Percentiles rank a stretch among this genome's conserved stretches.
Evolutionary conservation across 2,888 invertebrate genomes (phyloP).

Genomic region (Mythimna loreyi): DNA sequence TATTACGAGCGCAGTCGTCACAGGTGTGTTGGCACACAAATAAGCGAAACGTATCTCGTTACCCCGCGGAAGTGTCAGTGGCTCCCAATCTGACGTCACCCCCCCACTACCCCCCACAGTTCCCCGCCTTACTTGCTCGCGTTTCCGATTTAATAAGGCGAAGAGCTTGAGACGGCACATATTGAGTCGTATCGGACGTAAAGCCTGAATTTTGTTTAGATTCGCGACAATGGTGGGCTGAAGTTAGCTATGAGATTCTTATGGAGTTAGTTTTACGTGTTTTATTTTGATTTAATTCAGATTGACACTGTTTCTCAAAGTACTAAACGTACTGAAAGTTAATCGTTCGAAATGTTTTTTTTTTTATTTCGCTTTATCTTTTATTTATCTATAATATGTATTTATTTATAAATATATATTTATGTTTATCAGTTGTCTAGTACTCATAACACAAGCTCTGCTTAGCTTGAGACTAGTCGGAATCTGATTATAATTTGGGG

Average conservation of each 20-base stretch:
- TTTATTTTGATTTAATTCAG: slow-evolving; percentile 1
- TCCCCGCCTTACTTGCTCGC: slow-evolving; percentile 55
- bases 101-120: slow-evolving; percentile 7
- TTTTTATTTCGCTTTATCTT: no score
- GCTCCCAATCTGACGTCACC: slow-evolving; percentile 33
- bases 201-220: slow-evolving; percentile 44
- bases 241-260: neutral
- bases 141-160: slow-evolving; percentile 69
- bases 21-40: slow-evolving; percentile 58
- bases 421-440: no score
- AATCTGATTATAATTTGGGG: no score
- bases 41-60: slow-evolving; percentile 64
- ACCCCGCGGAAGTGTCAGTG: slow-evolving; percentile 66
- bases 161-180: slow-evolving; percentile 49
- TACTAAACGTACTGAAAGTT: no score
- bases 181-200: slow-evolving; percentile 58
- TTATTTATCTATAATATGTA: no score
- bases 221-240: slow-evolving; percentile 29
- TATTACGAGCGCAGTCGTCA: slow-evolving; percentile 24
- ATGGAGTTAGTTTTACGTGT: slow-evolving; percentile 12
- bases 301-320: no score
- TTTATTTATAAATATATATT: no score
- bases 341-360: no score
- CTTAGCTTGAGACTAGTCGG: no score
- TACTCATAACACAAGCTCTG: no score